Conservation (phyloP, 2,888 invertebrate genomes). For the Congeria kusceri region DNA sequence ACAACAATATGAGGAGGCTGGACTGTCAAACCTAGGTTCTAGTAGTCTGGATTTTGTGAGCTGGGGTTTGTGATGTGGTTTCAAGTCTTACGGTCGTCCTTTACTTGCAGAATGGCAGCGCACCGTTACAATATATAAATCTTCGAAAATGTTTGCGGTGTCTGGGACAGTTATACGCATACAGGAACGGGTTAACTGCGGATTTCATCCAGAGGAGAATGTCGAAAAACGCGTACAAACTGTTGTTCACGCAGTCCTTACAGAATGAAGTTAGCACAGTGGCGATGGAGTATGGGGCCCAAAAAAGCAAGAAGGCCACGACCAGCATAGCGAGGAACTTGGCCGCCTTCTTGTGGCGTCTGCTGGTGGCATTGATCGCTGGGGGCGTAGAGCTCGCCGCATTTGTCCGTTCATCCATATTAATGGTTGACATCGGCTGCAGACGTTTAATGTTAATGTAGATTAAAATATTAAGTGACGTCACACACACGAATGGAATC, state of each 20-base stretch:
- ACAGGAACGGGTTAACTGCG: slow-evolving; percentile 76
- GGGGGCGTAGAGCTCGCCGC: too few species aligned
- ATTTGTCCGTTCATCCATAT: not conserved
- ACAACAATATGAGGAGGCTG: too few species aligned
- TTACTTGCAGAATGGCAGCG: too few species aligned
- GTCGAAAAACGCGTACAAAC: slow-evolving; percentile 95
- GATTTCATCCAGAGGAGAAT: slow-evolving; percentile 77
- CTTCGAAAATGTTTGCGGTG: slow-evolving; percentile 64
- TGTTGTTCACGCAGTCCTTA: slow-evolving; percentile 93
- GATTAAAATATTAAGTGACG: slow-evolving; percentile 60
- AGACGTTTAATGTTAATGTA: slow-evolving; percentile 65
- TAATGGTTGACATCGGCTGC: not conserved
- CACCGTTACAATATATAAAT: slow-evolving; percentile 27
- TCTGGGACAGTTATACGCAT: slow-evolving; percentile 71
- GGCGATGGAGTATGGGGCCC: slow-evolving; percentile 73
- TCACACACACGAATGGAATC: slow-evolving; percentile 63
- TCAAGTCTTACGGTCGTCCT: too few species aligned
- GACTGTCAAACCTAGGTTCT: too few species aligned
- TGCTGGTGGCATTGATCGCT: not conserved
- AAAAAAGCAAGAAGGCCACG: slow-evolving; percentile 65
- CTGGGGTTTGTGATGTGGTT: too few species aligned
- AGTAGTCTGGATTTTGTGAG: too few species aligned
- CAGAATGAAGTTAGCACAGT: slow-evolving; percentile 71
- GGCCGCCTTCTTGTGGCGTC: slow-evolving; percentile 62
- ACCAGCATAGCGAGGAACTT: slow-evolving; percentile 68